Percentiles rank a stretch among this genome's conserved stretches.
Evolutionary conservation across 2,113 vertebrate species (phyloP).

Genomic region (Peromyscus leucopus): DNA sequence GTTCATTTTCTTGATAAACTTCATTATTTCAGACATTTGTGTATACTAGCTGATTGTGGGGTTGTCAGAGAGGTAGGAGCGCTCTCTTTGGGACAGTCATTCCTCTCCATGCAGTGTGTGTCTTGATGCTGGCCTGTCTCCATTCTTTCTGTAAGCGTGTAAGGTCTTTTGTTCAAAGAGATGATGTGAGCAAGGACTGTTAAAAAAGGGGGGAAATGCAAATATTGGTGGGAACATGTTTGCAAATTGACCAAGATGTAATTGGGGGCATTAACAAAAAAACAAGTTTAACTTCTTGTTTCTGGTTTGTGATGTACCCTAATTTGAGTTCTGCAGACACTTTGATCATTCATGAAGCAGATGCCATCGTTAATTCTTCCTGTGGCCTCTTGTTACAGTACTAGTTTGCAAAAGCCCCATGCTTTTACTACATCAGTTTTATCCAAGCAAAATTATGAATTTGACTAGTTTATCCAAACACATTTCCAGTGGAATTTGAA

Average conservation of each 20-base stretch:
- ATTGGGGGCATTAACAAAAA: conserved; percentile 54
- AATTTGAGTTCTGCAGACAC: conserved; percentile 51
- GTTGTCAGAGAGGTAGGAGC: conserved; percentile 46
- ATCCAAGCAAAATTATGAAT: conserved; percentile 6
- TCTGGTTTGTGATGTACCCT: conserved; percentile 53
- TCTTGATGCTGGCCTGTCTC: conserved; percentile 66
- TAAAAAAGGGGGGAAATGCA: background rate
- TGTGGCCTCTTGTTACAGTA: background rate
- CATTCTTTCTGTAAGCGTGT: conserved; percentile 59
- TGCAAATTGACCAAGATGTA: conserved; percentile 35
- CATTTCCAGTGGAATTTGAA: conserved; percentile 48
- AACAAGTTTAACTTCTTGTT: conserved; percentile 61
- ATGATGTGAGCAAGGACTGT: conserved; percentile 26
- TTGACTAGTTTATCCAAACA: background rate
- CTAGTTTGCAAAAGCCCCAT: background rate
- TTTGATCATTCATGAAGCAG: conserved; percentile 61
- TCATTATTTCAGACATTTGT: conserved; percentile 60
- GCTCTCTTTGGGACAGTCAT: conserved; percentile 24
- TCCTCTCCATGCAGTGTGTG: conserved; percentile 28
- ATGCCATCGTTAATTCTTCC: conserved; percentile 36
- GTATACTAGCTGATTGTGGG: conserved; percentile 64
- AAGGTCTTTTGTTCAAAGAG: conserved; percentile 71
- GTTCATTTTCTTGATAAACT: conserved; percentile 80
- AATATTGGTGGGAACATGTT: conserved; percentile 28
- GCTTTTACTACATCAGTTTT: conserved; percentile 40